phyloP scores from a whole-genome alignment of 2,888 invertebrate species.

The Bombylius major region DNA sequence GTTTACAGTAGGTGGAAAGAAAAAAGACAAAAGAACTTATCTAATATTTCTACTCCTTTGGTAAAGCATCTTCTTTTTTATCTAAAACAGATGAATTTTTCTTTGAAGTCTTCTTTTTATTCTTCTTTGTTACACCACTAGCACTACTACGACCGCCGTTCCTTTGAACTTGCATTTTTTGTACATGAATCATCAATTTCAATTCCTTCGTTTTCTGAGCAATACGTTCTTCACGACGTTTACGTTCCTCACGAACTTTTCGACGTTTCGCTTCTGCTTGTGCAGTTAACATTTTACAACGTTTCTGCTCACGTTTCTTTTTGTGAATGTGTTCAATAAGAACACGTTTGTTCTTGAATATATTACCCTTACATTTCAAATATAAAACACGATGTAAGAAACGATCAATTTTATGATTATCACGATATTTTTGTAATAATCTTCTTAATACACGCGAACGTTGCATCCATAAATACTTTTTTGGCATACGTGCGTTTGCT shows the following conservation, averaged over 20 bases:
- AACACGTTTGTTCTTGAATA: constrained; percentile 97
- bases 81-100: no score
- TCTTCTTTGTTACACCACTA: no score
- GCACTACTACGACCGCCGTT: no score
- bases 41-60: no score
- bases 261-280: constrained; percentile 96
- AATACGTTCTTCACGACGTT: constrained; percentile 91
- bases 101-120: no score
- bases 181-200: no score
- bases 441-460: constrained; percentile 94
- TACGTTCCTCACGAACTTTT: constrained; percentile 94
- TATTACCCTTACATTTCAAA: constrained; percentile 99
- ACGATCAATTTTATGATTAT: constrained; percentile 97
- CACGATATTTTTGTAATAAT: constrained; percentile 88
- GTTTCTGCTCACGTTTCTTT: constrained; percentile 98
- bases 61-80: no score
- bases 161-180: no score
- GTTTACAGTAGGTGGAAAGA: no score
- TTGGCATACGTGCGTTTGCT: constrained; percentile 98
- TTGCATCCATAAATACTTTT: constrained; percentile 90
- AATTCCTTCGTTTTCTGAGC: constrained; percentile 88
- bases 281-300: constrained; percentile 93
- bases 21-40: no score
- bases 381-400: constrained; percentile 97
- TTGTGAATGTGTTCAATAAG: constrained; percentile 99